Evolutionary conservation across 2,797 vertebrate species (phyloP).

Genomic region (Tiaroga cobitis): DNA sequence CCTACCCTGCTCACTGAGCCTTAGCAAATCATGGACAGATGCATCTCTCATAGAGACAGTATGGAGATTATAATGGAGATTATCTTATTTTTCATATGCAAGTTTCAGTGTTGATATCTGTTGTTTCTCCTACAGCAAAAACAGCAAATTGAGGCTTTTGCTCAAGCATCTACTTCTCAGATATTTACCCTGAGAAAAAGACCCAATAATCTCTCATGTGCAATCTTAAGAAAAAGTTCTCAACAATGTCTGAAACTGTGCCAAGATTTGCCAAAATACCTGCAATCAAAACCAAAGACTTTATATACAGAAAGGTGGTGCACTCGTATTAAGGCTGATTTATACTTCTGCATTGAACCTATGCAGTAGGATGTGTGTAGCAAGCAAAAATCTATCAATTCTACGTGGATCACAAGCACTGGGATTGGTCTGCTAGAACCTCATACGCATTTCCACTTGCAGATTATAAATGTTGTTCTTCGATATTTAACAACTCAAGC

Average conservation of each 20-base stretch:
- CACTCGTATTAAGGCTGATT: too few species aligned
- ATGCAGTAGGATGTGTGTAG: too few species aligned
- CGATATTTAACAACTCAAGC: too few species aligned
- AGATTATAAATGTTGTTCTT: too few species aligned
- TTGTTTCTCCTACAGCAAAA: not conserved
- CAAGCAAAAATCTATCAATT: too few species aligned
- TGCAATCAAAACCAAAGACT: not conserved
- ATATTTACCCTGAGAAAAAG: not conserved
- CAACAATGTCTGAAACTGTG: not conserved
- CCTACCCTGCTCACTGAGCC: conserved; percentile 27
- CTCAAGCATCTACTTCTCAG: not conserved
- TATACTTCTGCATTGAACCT: too few species aligned
- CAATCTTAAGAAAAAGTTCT: not conserved
- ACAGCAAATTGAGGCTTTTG: not conserved
- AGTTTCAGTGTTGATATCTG: not conserved
- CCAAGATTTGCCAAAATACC: not conserved
- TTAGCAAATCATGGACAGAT: conserved; percentile 29
- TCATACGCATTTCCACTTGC: too few species aligned
- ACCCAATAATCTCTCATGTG: not conserved
- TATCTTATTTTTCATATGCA: not conserved
- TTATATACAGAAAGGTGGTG: too few species aligned
- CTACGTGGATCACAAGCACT: too few species aligned
- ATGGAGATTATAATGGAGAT: not conserved
- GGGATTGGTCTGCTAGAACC: too few species aligned
- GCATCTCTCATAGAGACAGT: conserved; percentile 12